A percentile compares a stretch with the other conserved stretches of the same genome.
Conservation (phyloP, 1,140 invertebrate genomes). For the Gonioctena quinquepunctata region DNA sequence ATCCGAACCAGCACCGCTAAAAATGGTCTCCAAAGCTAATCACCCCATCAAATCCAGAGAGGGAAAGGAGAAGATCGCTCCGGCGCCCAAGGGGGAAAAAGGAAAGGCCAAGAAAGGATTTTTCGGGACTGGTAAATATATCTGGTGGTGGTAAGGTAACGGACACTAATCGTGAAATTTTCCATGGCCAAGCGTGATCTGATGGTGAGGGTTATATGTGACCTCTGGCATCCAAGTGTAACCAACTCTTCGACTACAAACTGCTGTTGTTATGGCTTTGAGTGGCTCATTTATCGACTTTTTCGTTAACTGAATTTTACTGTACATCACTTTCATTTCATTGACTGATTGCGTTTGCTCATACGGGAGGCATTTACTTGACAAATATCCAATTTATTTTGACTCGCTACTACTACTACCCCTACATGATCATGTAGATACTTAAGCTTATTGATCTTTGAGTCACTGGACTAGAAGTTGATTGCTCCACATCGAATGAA, state of each 20-base stretch:
- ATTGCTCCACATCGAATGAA: too few species aligned
- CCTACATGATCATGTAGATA: too few species aligned
- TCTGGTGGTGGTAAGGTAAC: conserved; percentile 56
- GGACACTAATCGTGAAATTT: conserved; percentile 50
- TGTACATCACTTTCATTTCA: neutral
- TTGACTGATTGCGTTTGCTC: neutral
- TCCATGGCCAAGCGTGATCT: conserved; percentile 50
- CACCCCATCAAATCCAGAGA: conserved; percentile 38
- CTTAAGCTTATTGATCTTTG: too few species aligned
- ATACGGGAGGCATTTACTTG: neutral
- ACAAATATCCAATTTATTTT: too few species aligned
- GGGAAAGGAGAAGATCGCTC: conserved; percentile 57
- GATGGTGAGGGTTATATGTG: conserved; percentile 20
- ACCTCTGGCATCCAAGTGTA: conserved; percentile 21
- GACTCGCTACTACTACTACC: too few species aligned
- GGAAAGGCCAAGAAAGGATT: conserved; percentile 79
- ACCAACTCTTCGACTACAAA: conserved; percentile 22
- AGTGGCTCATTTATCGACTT: conserved; percentile 18
- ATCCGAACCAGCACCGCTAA: conserved; percentile 46
- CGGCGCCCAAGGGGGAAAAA: conserved; percentile 59
- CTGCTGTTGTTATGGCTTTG: conserved; percentile 30
- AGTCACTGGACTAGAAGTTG: too few species aligned
- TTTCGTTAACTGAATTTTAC: conserved; percentile 20
- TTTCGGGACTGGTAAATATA: conserved; percentile 78
- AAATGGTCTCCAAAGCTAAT: conserved; percentile 40